Evolutionary conservation across 2,888 invertebrate genomes (phyloP).

Genomic region (Azorinus chamasolen): DNA sequence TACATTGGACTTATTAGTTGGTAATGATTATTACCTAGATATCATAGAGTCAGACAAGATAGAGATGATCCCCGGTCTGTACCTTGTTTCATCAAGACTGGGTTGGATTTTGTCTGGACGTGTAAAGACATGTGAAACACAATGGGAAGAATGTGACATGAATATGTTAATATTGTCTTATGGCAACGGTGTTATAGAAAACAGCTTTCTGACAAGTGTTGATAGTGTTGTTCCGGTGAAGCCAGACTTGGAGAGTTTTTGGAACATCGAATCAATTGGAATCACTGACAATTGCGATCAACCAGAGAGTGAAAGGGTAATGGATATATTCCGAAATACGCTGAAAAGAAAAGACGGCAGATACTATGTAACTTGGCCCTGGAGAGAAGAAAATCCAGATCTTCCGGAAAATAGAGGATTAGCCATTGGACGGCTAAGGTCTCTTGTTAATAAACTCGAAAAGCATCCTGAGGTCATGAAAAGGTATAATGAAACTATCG

Average conservation of each 20-base stretch:
- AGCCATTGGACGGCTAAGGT: slow-evolving; percentile 23
- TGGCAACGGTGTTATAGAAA: slow-evolving; percentile 3
- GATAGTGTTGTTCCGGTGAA: not conserved
- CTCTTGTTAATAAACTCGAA: not conserved
- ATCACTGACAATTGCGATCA: not conserved
- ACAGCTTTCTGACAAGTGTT: not conserved
- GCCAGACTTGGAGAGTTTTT: slow-evolving; percentile 31
- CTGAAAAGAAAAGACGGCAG: slow-evolving; percentile 2
- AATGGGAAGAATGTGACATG: not conserved
- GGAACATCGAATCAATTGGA: slow-evolving; percentile 32
- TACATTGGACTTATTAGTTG: slow-evolving; percentile 21
- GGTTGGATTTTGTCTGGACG: not conserved
- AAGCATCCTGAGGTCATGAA: slow-evolving; percentile 26
- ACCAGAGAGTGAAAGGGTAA: slow-evolving; percentile 7
- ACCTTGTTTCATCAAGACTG: slow-evolving; percentile 15
- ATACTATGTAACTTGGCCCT: slow-evolving; percentile 33
- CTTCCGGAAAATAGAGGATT: slow-evolving; percentile 27
- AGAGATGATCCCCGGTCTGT: slow-evolving; percentile 20
- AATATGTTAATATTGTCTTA: slow-evolving; percentile 26
- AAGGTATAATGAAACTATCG: slow-evolving; percentile 11
- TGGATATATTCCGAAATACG: slow-evolving; percentile 9
- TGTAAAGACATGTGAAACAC: no score
- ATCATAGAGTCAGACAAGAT: slow-evolving; percentile 15
- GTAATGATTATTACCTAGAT: slow-evolving; percentile 37
- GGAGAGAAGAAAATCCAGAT: slow-evolving; percentile 17